Evolutionary conservation across 2,113 vertebrate genomes (phyloP).

Genomic region (Lamprotornis superbus): DNA sequence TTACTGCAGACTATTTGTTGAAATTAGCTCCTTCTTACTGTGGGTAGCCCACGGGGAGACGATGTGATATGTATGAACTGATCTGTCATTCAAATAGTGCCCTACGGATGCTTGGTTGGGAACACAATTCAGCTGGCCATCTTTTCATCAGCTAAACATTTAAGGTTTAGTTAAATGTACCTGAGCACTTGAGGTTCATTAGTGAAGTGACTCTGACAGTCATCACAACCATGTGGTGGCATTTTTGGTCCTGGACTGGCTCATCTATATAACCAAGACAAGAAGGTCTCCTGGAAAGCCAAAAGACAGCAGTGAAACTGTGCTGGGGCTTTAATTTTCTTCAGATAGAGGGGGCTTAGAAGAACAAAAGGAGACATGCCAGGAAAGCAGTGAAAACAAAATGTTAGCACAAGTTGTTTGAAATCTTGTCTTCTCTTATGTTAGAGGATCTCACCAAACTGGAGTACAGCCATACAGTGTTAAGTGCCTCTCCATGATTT

Average conservation of each 20-base stretch:
- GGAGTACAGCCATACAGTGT: background rate
- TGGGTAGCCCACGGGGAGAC: background rate
- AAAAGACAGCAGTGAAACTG: background rate
- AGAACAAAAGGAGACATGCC: background rate
- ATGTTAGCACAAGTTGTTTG: background rate
- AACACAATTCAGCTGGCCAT: background rate
- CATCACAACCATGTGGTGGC: background rate
- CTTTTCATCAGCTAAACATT: background rate
- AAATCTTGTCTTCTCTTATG: background rate
- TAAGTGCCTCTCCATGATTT: background rate
- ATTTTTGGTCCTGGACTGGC: background rate
- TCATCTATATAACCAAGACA: background rate
- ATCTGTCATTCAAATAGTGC: background rate
- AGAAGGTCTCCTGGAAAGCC: background rate
- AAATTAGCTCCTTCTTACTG: background rate
- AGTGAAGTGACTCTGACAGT: background rate
- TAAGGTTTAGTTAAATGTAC: background rate
- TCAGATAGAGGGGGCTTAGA: background rate
- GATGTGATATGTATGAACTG: background rate
- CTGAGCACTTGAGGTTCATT: background rate
- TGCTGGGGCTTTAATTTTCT: background rate
- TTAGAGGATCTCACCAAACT: background rate
- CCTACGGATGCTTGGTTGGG: background rate
- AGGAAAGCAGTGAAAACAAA: background rate
- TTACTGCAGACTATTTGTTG: background rate